A percentile compares a stretch with the other conserved stretches of the same genome.
phyloP scores from a whole-genome alignment of 1,140 invertebrate species.

The Drosophila bocki region DNA sequence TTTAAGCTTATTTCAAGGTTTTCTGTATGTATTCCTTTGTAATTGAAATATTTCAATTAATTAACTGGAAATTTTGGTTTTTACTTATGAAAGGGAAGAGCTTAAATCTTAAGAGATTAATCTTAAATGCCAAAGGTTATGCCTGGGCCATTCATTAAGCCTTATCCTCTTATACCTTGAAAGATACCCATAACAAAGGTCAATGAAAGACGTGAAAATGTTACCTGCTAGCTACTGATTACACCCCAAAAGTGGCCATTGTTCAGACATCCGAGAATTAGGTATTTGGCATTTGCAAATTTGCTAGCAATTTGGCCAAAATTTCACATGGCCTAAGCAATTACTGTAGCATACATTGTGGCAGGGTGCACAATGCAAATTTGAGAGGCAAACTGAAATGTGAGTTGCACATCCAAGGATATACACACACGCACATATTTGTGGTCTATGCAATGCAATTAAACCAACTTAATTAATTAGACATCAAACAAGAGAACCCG shows the following conservation, averaged over 20 bases:
- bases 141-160: background rate
- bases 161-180: background rate
- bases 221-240: conserved; percentile 14
- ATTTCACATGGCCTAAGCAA: conserved; percentile 27
- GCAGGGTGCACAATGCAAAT: conserved; percentile 40
- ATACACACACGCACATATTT: background rate
- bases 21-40: background rate
- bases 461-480: conserved; percentile 42
- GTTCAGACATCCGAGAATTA: conserved; percentile 4
- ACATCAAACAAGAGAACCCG: conserved; percentile 15
- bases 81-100: background rate
- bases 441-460: conserved; percentile 31
- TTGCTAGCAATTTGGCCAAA: conserved; percentile 35
- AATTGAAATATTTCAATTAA: conserved; percentile 2
- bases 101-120: no score
- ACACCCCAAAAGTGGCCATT: conserved; percentile 9
- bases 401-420: background rate
- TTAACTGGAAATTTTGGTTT: no score
- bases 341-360: conserved; percentile 70
- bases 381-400: conserved; percentile 15
- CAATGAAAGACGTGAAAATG: conserved; percentile 10
- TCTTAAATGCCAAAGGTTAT: background rate
- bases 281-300: conserved; percentile 15
- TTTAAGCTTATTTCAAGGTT: background rate
- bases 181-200: background rate